Base-by-base conservation (phyloP, 2,888 invertebrate species). In the Pegoplata infirma region DNA sequence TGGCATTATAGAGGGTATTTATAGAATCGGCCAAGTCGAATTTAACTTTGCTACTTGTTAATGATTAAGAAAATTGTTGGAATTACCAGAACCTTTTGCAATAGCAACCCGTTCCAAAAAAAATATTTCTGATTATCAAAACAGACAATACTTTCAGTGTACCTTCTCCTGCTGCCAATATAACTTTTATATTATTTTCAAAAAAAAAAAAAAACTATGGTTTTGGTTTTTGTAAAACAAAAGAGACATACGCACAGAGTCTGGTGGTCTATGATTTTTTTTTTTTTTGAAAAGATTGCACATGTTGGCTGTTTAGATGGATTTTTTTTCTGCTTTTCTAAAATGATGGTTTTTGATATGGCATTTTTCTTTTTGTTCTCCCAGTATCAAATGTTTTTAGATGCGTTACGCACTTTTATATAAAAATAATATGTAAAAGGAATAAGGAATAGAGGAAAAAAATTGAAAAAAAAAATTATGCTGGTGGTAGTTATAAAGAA, bases 401-500 rank as follows among this genome's bases (percentile, higher is more conserved):
- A 36, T 59, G 55, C 36, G 28, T 66, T 71, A 71, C 69, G 74
- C 67, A 71, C 61, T 32, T 74, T 64, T 21, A 40, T 21, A 44
- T 19, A 76, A 67, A 40, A 40, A 40, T 40, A 3, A 40, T n/a
- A n/a, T 46, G 36, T 19, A 44, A 47, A 69, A 51, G n/a, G 66
- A 64, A 66, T 53, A 67, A 40, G 28, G 51, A 58, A 51, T n/a
- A 32, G n/a, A 51, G 36, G 46, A 64, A 58, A 44, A 16, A 49
- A 40, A 53, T 59, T 46, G 44, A 59, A 47, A 47, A 23, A 53
- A 23, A 67, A 68, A 73, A 66, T 63, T 61, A 59, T 68, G 73
- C 72, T 72, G 77, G 63, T 71, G 66, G 71, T 61, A 46, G 73
- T 68, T 77, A 40, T n/a, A n/a, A 63, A 56, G 44, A 32, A 63